Evolutionary conservation across 2,113 vertebrate species (phyloP), one percentile per base, ranked within the genome.

Genomic region (Myrmophylax atrothorax): DNA sequence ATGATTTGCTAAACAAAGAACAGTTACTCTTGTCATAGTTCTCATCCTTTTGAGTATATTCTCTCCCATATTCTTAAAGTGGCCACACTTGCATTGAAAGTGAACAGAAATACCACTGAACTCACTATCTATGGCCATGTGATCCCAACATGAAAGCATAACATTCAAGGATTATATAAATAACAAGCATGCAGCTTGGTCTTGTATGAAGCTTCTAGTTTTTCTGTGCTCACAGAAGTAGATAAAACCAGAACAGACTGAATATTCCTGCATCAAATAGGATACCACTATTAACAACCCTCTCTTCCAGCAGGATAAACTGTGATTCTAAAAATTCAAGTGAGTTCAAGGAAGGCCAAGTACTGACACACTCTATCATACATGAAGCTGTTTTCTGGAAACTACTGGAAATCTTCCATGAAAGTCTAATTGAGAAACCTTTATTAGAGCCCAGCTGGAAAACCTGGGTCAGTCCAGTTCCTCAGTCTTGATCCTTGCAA

Each of bases 71-170:
- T 62, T 88, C 17, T 85, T 75, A 18, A 73, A 82, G 40, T 67
- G 56, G 33, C 22, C 3, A 37, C 28, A 12, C 6, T 37, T 72
- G 19, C 28, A 44, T 12, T 44, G 38, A 20, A 26, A 38, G 10
- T 31, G 35, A 67, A 50, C 28, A 76, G 69, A 81, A 58, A 59
- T 60, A 49, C 12, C 29, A 50, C 19, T 74, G 72, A 35, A 14
- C 25, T 37, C 26, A 35, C 23, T 75, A 18, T n/a, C 10, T 47
- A 6, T 0, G 1, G 11, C 23, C 33, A 3, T 10, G 16, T n/a
- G 28, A 69, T 70, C 28, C 14, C 28, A 87, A 44, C 4, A 62
- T 23, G 4, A 35, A 72, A 37, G 37, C 18, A 47, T 25, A 38
- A 33, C 62, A n/a, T 70, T 78, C 31, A 69, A 75, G 44, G 10